Evolutionary conservation across 1,140 invertebrate species (phyloP), one percentile per base, ranked within the genome.

Genomic region (Drosophila cardini): DNA sequence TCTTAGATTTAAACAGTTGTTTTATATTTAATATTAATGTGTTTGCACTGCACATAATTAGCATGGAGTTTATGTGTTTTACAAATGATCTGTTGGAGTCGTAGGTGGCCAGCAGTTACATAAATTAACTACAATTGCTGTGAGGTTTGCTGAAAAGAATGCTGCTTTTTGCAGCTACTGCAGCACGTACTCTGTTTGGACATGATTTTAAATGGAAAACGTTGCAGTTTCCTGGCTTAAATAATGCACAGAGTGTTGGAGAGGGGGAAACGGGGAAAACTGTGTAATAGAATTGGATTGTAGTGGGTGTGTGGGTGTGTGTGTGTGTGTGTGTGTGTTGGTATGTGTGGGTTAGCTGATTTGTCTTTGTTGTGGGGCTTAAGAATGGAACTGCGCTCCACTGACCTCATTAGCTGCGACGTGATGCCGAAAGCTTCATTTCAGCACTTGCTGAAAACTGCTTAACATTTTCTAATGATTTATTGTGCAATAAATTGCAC

Each of bases 101-200:
- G 50, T 63, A 50, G 78, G 70, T 73, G 42, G 55, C 61, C 50
- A 34, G 38, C 56, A 77, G 71, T 63, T 58, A 15, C 55, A 68
- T 53, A 78, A 81, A 82, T 77, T 70, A 82, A 81, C 74, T 77
- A 70, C 56, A 64, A 26, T 43, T 70, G 64, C 64, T 53, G 8
- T 38, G 53, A 82, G 78, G 73, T 81, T 2, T 78, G 79, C 79
- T 71, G 65, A 79, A 78, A 55, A 82, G 82, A 78, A 21, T 21
- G 21, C 21, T 26, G 21, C 21, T 26, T 78, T 82, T 78, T 78
- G 71, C 79, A 78, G 40, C 75, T 60, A 40, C 79, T 62, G 70
- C 42, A 52, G 80, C 74, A 82, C 79, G 79, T 78, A 80, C 68
- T 32, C 11, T 36, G 46, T 16, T 26, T 34, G 69, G 30, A 72